These are phyloP conservation scores for Aphaenogaster rudis DNA, from an alignment of 1,140 invertebrate species.

Conservation along the genomic window DNA sequence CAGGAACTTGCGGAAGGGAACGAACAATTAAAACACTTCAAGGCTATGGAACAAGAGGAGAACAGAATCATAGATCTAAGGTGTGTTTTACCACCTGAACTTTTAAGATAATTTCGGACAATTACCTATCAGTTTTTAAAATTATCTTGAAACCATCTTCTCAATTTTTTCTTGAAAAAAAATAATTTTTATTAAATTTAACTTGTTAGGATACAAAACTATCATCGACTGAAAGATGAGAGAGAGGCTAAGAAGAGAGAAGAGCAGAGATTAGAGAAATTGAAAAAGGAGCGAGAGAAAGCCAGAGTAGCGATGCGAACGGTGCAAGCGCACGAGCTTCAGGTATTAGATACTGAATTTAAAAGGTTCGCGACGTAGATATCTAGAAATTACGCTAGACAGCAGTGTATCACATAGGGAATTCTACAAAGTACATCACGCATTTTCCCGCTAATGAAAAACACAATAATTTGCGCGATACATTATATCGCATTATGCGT, in stretches of 20 bases:
- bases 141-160: neutral
- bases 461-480: slow-evolving; percentile 12
- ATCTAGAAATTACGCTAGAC: neutral
- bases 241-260: slow-evolving; percentile 86
- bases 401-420: neutral
- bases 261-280: slow-evolving; percentile 81
- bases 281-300: slow-evolving; percentile 86
- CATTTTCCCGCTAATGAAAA: slow-evolving; percentile 11
- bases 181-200: slow-evolving; percentile 1
- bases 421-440: neutral
- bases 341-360: slow-evolving; percentile 74
- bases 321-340: slow-evolving; percentile 82
- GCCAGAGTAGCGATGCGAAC: slow-evolving; percentile 84
- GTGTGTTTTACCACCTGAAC: slow-evolving; percentile 61
- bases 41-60: slow-evolving; percentile 88
- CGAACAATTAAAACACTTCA: slow-evolving; percentile 87
- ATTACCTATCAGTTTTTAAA: neutral
- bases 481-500: neutral
- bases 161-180: neutral
- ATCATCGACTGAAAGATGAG: slow-evolving; percentile 88
- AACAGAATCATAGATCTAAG: slow-evolving; percentile 88
- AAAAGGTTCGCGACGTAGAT: neutral
- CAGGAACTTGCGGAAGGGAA: slow-evolving; percentile 88
- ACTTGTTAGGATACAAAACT: slow-evolving; percentile 87
- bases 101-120: neutral